These are phyloP conservation scores for Pteropus alecto DNA, from an alignment of 2,113 vertebrate species.

Conservation along the genomic window DNA sequence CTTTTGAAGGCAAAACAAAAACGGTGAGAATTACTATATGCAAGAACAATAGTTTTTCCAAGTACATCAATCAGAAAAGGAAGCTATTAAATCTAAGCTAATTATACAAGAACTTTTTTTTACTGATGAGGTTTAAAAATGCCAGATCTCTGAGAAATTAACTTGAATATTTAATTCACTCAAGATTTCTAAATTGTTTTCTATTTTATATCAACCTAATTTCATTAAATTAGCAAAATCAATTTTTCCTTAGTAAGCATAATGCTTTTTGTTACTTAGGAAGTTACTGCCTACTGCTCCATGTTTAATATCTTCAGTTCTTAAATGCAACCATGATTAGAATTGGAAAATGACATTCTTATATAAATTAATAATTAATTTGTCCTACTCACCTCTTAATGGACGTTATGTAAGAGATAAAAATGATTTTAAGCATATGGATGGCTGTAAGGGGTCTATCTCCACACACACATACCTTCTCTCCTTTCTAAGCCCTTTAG, in stretches of 20 bases:
- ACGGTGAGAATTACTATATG: not conserved
- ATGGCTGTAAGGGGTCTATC: not conserved
- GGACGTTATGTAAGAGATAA: not conserved
- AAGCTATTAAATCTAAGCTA: not conserved
- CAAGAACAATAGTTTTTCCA: not conserved
- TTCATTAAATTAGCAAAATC: not conserved
- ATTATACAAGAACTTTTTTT: not conserved
- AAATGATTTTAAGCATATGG: not conserved
- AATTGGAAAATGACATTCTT: not conserved
- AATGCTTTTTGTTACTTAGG: not conserved
- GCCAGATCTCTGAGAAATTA: not conserved
- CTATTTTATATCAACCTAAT: not conserved
- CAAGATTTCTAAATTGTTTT: not conserved
- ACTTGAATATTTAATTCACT: not conserved
- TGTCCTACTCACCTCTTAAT: not conserved
- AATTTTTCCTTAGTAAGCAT: not conserved
- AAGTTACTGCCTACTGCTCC: not conserved
- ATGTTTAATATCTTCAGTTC: not conserved
- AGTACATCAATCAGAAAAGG: not conserved
- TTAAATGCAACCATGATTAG: not conserved
- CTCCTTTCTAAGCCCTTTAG: not conserved
- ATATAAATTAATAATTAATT: not conserved
- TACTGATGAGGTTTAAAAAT: not conserved
- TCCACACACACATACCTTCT: fast-evolving
- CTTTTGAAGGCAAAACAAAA: not conserved